Conservation (phyloP, 2,113 vertebrate genomes). For the Colossoma macropomum region DNA sequence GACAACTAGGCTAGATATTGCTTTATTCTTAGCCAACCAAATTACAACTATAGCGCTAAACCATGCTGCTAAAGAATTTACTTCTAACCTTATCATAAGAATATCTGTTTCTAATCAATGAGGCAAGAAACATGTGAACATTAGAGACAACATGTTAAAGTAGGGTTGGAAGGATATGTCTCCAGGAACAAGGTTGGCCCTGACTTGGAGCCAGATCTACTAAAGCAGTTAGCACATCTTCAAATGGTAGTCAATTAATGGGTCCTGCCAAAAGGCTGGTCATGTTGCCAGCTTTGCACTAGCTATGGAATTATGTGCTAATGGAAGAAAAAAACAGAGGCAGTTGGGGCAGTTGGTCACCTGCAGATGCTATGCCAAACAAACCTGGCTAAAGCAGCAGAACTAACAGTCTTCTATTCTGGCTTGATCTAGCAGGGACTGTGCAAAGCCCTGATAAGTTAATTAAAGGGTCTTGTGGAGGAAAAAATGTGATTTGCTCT, state of each 20-base stretch:
- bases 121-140: no score
- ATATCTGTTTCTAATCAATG: no score
- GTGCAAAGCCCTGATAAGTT: background rate
- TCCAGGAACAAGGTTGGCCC: background rate
- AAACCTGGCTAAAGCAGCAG: background rate
- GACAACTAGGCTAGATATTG: background rate
- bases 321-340: background rate
- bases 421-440: background rate
- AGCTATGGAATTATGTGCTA: background rate
- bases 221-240: constrained; percentile 15
- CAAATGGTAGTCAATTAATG: background rate
- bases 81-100: no score
- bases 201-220: constrained; percentile 25
- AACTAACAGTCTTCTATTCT: background rate
- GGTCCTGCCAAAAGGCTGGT: background rate
- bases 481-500: background rate
- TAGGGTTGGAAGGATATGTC: background rate
- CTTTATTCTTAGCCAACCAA: constrained; percentile 10
- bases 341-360: background rate
- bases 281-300: background rate
- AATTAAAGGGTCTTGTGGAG: background rate
- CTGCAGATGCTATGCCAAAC: background rate
- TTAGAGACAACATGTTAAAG: no score
- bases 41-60: background rate
- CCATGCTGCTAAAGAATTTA: no score